Conservation (phyloP, 2,888 invertebrate species). For the Fissipunctia ypsillon region DNA sequence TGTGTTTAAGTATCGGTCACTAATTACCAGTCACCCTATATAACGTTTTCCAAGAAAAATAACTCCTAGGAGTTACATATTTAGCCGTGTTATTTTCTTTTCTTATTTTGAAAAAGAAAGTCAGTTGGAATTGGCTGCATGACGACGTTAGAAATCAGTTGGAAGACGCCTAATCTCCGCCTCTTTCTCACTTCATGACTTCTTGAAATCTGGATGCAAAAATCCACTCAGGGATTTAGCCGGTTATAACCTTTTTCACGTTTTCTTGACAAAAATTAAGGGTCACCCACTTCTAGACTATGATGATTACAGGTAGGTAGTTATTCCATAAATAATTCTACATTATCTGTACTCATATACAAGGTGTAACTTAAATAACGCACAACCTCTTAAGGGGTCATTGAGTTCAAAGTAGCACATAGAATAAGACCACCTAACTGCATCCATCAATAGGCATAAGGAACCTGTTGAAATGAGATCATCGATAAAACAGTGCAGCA, state of each 20-base stretch:
- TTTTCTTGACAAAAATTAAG: neutral
- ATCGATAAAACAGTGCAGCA: constrained; percentile 68
- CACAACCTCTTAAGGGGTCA: too few species aligned
- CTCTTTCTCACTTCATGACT: neutral
- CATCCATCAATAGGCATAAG: constrained; percentile 35
- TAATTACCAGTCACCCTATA: too few species aligned
- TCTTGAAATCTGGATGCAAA: neutral
- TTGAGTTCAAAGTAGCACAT: constrained; percentile 17
- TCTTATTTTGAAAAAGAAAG: neutral
- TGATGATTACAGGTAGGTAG: neutral
- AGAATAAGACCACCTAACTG: constrained; percentile 34
- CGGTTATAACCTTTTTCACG: neutral
- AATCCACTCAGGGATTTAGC: too few species aligned
- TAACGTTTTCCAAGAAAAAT: constrained; percentile 10
- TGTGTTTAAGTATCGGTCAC: too few species aligned
- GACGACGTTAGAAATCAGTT: neutral
- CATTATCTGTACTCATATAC: too few species aligned
- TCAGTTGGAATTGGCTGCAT: neutral
- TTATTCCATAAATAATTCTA: neutral
- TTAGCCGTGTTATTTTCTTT: too few species aligned
- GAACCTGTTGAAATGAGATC: constrained; percentile 67
- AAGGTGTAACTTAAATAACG: too few species aligned
- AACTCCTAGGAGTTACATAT: neutral
- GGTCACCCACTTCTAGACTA: neutral
- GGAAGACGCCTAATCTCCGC: neutral